Evolutionary conservation across 2,797 vertebrate species (phyloP).

Genomic region (Melanotaenia boesemani): DNA sequence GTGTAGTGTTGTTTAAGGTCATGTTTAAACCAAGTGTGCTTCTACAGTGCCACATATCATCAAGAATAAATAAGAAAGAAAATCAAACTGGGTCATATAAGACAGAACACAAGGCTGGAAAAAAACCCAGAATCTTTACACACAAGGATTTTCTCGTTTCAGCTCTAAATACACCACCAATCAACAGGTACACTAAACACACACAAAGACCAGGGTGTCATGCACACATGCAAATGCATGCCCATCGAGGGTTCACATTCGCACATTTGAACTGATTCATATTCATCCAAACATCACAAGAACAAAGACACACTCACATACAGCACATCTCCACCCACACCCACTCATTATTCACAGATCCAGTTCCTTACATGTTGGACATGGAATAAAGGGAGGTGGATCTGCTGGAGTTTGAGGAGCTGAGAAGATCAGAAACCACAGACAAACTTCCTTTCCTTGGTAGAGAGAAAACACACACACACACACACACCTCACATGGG

Average conservation of each 20-base stretch:
- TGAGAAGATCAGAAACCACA: slow-evolving; percentile 86
- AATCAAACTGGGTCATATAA: slow-evolving; percentile 35
- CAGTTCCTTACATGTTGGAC: slow-evolving; percentile 86
- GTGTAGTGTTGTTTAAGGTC: slow-evolving; percentile 55
- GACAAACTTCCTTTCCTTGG: slow-evolving; percentile 88
- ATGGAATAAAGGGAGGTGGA: slow-evolving; percentile 88
- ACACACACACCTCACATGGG: slow-evolving; percentile 62
- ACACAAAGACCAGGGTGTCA: slow-evolving; percentile 26
- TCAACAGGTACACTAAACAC: slow-evolving; percentile 43
- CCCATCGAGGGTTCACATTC: slow-evolving; percentile 40
- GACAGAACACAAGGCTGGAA: slow-evolving; percentile 57
- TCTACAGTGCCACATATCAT: slow-evolving; percentile 19
- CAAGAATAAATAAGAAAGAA: slow-evolving; percentile 31
- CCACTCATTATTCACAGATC: slow-evolving; percentile 67
- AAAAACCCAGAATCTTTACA: slow-evolving; percentile 10
- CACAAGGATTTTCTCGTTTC: slow-evolving; percentile 6
- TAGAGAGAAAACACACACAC: slow-evolving; percentile 79
- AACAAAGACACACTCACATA: slow-evolving; percentile 33
- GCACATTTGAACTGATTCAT: slow-evolving; percentile 18
- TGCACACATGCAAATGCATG: slow-evolving; percentile 71
- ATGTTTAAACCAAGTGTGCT: slow-evolving; percentile 22
- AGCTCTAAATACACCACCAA: slow-evolving; percentile 10
- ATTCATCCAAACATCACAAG: slow-evolving; percentile 27
- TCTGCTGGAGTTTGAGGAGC: slow-evolving; percentile 86
- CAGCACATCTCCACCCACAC: slow-evolving; percentile 14